Evolutionary conservation across 2,113 vertebrate genomes (phyloP).

Genomic region (Heterochromis multidens): DNA sequence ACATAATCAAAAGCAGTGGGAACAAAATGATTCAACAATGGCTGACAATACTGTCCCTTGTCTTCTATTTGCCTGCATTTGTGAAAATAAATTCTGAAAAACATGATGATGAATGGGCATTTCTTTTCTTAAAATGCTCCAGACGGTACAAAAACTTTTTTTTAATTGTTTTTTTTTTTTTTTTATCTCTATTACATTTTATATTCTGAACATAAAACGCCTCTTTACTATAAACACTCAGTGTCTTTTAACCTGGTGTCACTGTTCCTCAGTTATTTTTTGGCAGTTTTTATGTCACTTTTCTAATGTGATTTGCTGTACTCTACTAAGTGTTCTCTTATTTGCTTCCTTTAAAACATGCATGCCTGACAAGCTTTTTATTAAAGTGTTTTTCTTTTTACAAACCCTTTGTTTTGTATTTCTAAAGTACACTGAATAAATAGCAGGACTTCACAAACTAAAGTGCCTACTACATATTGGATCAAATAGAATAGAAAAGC

Average conservation of each 20-base stretch:
- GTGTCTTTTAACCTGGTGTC: not conserved
- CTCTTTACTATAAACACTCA: not conserved
- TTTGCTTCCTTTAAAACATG: not conserved
- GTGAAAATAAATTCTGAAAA: not conserved
- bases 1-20: not conserved
- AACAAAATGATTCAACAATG: not conserved
- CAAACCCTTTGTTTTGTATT: constrained; percentile 9
- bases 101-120: not conserved
- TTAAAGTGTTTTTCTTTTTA: not conserved
- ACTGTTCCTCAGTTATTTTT: not conserved
- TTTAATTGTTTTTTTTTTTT: no score
- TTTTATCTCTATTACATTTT: not conserved
- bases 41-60: not conserved
- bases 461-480: not conserved
- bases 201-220: not conserved
- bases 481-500: constrained; percentile 54
- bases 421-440: not conserved
- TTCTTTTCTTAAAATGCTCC: not conserved
- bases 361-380: not conserved
- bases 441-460: not conserved
- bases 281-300: not conserved
- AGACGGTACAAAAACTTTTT: not conserved
- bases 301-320: not conserved
- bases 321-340: not conserved
- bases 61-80: not conserved